Evolutionary conservation across 2,888 invertebrate genomes (phyloP).

Genomic region (Yponomeuta cagnagella): DNA sequence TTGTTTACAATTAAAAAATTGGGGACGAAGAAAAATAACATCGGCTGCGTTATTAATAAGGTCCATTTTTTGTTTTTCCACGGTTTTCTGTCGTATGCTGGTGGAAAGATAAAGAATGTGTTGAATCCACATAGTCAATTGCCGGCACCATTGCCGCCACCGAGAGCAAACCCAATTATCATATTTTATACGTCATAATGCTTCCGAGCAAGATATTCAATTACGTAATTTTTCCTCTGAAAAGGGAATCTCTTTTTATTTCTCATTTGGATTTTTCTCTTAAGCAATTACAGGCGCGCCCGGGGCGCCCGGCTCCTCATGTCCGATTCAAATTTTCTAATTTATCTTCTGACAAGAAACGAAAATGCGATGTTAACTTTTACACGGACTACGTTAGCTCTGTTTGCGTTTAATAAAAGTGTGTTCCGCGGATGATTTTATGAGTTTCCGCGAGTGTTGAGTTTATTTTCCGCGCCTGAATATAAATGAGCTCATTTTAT

Average conservation of each 20-base stretch:
- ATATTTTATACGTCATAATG: slow-evolving; percentile 76
- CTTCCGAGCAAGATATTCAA: slow-evolving; percentile 74
- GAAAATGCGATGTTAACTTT: slow-evolving; percentile 64
- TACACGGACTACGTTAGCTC: slow-evolving; percentile 52
- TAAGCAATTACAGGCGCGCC: slow-evolving; percentile 69
- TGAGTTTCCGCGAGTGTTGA: slow-evolving; percentile 56
- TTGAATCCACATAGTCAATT: not conserved
- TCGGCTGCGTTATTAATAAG: too few species aligned
- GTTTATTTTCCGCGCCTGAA: slow-evolving; percentile 48
- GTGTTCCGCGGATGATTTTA: slow-evolving; percentile 58
- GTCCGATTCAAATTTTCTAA: slow-evolving; percentile 52
- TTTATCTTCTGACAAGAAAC: slow-evolving; percentile 65
- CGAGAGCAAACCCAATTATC: slow-evolving; percentile 71
- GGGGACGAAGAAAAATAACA: too few species aligned
- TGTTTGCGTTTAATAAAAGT: slow-evolving; percentile 66
- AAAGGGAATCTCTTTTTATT: slow-evolving; percentile 74
- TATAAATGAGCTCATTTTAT: slow-evolving; percentile 53
- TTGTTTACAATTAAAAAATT: too few species aligned
- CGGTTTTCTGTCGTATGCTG: too few species aligned
- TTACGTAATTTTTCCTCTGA: slow-evolving; percentile 74
- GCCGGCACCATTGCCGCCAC: slow-evolving; percentile 28
- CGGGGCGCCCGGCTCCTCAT: slow-evolving; percentile 47
- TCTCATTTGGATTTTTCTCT: slow-evolving; percentile 76
- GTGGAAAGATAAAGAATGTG: not conserved
- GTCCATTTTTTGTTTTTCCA: too few species aligned